Evolutionary conservation across 2,797 vertebrate species (phyloP).

Genomic region (Crax fasciolata): DNA sequence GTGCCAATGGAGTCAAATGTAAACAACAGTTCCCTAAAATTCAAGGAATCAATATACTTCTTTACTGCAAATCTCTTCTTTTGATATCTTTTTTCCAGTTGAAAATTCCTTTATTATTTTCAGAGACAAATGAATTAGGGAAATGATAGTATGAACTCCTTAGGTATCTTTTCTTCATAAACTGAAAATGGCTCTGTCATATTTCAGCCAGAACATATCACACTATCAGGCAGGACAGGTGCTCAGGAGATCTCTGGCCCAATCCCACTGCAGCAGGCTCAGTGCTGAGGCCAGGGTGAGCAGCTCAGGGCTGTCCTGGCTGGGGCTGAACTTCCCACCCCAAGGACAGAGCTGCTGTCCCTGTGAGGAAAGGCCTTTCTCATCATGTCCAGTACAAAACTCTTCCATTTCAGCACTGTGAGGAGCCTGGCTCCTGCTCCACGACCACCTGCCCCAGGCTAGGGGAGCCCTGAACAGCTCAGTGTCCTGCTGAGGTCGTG

Average conservation of each 20-base stretch:
- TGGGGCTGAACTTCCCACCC: neutral
- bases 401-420: neutral
- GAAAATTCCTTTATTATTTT: neutral
- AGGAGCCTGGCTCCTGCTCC: neutral
- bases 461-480: accelerated
- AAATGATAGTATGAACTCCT: neutral
- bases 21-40: neutral
- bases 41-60: neutral
- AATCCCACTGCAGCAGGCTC: neutral
- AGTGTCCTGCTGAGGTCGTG: accelerated
- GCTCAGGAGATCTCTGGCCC: no score
- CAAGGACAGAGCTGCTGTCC: neutral
- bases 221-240: neutral
- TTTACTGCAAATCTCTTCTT: neutral
- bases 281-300: no score
- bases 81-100: neutral
- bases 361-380: neutral
- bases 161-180: neutral
- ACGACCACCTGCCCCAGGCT: neutral
- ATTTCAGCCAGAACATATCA: neutral
- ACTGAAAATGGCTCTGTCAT: neutral
- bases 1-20: neutral
- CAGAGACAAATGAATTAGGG: neutral
- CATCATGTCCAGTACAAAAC: neutral
- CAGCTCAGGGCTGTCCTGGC: neutral